These are phyloP conservation scores for Abramis brama DNA, from an alignment of 2,113 vertebrate genomes.

Conservation along the genomic window DNA sequence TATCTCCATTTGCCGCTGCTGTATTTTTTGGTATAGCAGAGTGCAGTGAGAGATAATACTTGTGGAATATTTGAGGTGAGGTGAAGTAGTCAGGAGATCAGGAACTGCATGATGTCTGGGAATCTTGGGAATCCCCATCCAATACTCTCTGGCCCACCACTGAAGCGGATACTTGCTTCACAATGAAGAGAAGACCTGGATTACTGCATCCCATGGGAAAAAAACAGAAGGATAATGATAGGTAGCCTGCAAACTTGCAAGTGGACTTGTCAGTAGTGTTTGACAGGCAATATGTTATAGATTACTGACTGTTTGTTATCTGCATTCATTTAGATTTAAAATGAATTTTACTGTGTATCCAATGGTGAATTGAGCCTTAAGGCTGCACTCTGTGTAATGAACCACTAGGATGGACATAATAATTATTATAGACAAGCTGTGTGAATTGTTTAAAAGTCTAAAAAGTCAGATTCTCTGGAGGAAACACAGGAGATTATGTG, in stretches of 20 bases:
- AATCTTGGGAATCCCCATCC: constrained; percentile 72
- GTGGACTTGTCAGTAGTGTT: constrained; percentile 22
- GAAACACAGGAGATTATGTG: constrained; percentile 74
- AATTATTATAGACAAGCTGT: constrained; percentile 34
- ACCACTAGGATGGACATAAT: constrained; percentile 7
- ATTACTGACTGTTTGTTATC: constrained; percentile 1
- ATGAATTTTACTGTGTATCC: neutral
- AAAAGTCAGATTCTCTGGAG: constrained; percentile 60
- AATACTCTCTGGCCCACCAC: constrained; percentile 68
- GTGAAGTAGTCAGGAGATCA: constrained; percentile 30
- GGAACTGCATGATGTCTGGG: constrained; percentile 73
- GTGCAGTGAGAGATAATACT: neutral
- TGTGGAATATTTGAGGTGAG: constrained; percentile 35
- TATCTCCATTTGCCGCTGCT: neutral
- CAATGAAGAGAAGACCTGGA: constrained; percentile 64
- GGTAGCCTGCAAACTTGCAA: constrained; percentile 15
- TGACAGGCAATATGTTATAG: constrained; percentile 29
- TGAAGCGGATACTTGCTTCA: constrained; percentile 57
- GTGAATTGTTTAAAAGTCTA: constrained; percentile 40
- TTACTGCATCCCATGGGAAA: constrained; percentile 73
- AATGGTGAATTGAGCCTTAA: neutral
- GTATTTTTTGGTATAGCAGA: neutral
- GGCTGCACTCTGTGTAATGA: neutral
- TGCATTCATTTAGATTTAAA: neutral
- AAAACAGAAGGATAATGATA: constrained; percentile 51